Conservation (phyloP, 2,113 vertebrate species). For the Pachyramphus minor region DNA sequence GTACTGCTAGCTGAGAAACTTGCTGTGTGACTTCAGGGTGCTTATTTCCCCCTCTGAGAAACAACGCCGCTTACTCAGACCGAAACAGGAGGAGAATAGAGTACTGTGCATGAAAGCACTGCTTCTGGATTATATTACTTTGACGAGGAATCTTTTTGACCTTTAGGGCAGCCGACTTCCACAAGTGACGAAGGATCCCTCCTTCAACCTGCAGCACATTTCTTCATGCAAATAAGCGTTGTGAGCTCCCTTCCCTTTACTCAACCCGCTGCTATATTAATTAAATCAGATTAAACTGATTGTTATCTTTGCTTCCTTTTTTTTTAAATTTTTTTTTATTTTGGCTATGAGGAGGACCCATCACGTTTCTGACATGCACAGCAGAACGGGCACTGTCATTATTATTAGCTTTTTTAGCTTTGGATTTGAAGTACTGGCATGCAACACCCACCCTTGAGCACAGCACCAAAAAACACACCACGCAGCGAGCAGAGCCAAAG, state of each 20-base stretch:
- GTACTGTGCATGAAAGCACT: neutral
- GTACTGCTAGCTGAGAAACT: neutral
- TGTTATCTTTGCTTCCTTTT: fast-evolving
- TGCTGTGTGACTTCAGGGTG: neutral
- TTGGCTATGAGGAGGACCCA: neutral
- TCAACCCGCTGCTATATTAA: neutral
- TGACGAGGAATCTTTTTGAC: neutral
- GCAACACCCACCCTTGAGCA: fast-evolving
- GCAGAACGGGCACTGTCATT: fast-evolving
- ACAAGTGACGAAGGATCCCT: neutral
- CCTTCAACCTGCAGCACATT: neutral
- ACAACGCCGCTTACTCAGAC: neutral
- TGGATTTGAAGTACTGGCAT: neutral
- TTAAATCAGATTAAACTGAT: neutral
- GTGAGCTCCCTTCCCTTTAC: neutral
- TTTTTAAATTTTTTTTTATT: neutral
- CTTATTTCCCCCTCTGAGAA: neutral
- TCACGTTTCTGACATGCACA: neutral
- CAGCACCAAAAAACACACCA: neutral
- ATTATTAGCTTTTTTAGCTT: neutral
- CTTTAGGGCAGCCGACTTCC: neutral
- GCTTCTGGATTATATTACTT: neutral
- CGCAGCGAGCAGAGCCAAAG: neutral
- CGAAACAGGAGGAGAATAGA: neutral
- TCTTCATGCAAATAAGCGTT: neutral